Conservation (phyloP, 2,113 vertebrate species). For the Ageneiosus marmoratus region DNA sequence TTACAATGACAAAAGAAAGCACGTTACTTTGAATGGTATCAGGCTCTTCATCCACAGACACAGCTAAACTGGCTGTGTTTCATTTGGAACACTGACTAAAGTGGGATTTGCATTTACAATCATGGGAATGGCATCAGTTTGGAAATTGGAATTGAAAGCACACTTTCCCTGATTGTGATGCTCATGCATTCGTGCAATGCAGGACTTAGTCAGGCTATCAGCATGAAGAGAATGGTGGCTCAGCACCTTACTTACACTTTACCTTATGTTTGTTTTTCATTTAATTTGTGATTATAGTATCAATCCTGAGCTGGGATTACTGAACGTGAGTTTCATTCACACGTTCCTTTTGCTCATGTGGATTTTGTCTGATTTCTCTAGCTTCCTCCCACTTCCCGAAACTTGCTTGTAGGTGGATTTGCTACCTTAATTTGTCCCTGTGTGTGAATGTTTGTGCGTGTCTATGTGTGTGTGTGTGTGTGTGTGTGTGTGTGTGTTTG, state of each 20-base stretch:
- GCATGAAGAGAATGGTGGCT: neutral
- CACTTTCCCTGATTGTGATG: neutral
- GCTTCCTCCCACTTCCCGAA: neutral
- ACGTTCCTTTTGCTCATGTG: neutral
- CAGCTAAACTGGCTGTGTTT: neutral
- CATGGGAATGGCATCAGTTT: neutral
- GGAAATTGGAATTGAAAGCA: neutral
- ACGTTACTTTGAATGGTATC: neutral
- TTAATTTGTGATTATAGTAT: neutral
- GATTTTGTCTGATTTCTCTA: neutral
- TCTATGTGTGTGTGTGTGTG: neutral
- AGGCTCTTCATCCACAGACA: neutral
- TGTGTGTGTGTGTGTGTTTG: neutral
- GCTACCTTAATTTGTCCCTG: neutral
- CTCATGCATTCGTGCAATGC: neutral
- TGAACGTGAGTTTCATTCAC: neutral
- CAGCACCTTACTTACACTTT: neutral
- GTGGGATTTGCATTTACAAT: neutral
- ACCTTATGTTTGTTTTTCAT: no score
- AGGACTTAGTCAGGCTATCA: neutral
- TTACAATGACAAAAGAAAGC: neutral
- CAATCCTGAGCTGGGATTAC: neutral
- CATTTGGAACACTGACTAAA: neutral
- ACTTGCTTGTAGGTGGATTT: neutral
- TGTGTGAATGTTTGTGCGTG: neutral